These are phyloP conservation scores for Sminthurides aquaticus DNA, from an alignment of 2,888 invertebrate species.

Conservation along the genomic window DNA sequence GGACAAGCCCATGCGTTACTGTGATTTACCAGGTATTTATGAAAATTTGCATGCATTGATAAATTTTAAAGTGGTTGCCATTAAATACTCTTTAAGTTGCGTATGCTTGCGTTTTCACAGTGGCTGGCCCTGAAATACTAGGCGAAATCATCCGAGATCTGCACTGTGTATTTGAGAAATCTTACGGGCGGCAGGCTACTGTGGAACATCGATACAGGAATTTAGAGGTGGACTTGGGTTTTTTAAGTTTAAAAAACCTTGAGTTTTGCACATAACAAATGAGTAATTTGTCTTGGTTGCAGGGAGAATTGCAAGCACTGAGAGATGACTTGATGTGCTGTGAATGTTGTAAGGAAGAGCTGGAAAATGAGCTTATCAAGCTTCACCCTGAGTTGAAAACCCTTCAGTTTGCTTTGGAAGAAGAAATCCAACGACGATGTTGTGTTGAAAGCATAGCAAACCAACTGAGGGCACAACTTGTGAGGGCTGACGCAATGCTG, in stretches of 20 bases:
- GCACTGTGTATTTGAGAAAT: conserved; percentile 34
- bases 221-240: conserved; percentile 12
- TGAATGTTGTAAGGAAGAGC: conserved; percentile 25
- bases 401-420: conserved; percentile 31
- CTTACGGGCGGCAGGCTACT: conserved; percentile 23
- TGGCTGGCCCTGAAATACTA: conserved; percentile 25
- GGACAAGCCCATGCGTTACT: too few relatives aligned
- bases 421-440: conserved; percentile 23
- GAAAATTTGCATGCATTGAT: background rate
- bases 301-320: background rate
- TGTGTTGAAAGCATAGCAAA: conserved; percentile 28
- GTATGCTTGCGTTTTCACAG: background rate
- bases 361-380: conserved; percentile 28
- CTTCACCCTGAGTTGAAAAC: conserved; percentile 24
- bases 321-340: background rate
- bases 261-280: background rate
- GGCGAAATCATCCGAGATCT: conserved; percentile 30
- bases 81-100: too few relatives aligned
- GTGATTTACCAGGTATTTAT: background rate
- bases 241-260: background rate
- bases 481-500: conserved; percentile 23
- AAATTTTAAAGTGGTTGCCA: background rate
- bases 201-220: conserved; percentile 9
- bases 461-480: conserved; percentile 26
- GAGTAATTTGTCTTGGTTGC: background rate